Base-by-base conservation (phyloP, 2,888 invertebrate genomes). In the Habroteleia sp. region DNA sequence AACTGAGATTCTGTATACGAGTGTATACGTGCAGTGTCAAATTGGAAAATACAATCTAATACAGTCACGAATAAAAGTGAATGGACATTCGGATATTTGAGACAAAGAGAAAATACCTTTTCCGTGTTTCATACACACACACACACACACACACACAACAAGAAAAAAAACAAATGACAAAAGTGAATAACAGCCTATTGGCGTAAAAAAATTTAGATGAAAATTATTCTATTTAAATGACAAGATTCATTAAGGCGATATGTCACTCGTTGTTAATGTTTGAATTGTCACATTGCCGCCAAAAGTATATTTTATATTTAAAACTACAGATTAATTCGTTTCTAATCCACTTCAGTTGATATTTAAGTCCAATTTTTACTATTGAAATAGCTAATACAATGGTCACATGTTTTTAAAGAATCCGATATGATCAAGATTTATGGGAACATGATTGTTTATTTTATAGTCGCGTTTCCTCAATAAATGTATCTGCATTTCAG, bases 31-130 rank as follows among this genome's bases (percentile, higher is more conserved):
- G 52, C 29, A 39, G 39, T 39, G 54, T 39, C 54, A 54, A 54
- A 39, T 39, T 39, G 39, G 29, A 54, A 54, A 54, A 54, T 54
- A 41, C 54, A 39, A 54, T 54, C 39, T 54, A 54, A 54, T 54
- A 17, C 39, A 54, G 39, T 16, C 7, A 16, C 39, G 25, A 39
- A 16, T 54, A 39, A 39, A 54, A 54, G 54, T 39, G 54, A 54
- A 54, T 29, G 54, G 29, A 39, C 39, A 41, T 27, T 8, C 25
- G 37, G 52, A 16, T 37, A 52, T 52, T 37, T 35, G 37, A 37
- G 27, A 52, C 52, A 52, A 52, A 52, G 16, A 11, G 8, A 52
- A 52, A 52, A 52, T 50, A 37, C 23, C 23, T 16, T 27, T 37
- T 37, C 6, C 25, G 11, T 27, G 25, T 27, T 35, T 8, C 8